Percentiles rank a stretch among this genome's conserved stretches.
Evolutionary conservation across 1,140 invertebrate genomes (phyloP).

Genomic region (Neodiprion pinetum): DNA sequence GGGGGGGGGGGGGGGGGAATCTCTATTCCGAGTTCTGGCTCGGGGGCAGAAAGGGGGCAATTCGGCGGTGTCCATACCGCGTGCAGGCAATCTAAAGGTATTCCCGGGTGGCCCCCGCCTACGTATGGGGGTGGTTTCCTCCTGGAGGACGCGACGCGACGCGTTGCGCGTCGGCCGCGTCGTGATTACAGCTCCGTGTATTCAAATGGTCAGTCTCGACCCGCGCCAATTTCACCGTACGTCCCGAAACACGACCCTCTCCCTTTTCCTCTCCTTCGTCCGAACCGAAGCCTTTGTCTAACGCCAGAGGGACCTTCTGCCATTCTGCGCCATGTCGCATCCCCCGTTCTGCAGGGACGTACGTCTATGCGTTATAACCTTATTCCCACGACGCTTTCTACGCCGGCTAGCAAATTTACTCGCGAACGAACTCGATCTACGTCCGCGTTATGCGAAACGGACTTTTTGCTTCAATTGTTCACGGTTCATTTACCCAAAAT

Average conservation of each 20-base stretch:
- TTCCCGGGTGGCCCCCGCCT: constrained; percentile 1
- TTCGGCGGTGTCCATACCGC: too few relatives aligned
- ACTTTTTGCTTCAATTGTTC: too few relatives aligned
- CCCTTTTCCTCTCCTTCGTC: constrained; percentile 45
- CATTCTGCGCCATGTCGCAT: background rate
- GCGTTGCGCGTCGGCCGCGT: constrained; percentile 29
- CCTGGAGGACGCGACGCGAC: background rate
- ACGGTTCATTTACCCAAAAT: too few relatives aligned
- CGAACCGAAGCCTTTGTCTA: constrained; percentile 57
- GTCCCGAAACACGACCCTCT: constrained; percentile 24
- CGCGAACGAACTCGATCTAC: background rate
- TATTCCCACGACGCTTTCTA: background rate
- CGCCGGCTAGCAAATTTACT: too few relatives aligned
- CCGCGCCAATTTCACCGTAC: constrained; percentile 58
- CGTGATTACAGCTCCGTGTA: constrained; percentile 61
- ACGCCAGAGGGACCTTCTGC: constrained; percentile 48
- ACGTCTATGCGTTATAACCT: background rate
- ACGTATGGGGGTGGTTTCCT: constrained; percentile 2
- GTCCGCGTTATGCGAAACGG: too few relatives aligned
- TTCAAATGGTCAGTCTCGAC: constrained; percentile 60
- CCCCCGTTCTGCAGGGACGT: background rate
- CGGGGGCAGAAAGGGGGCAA: constrained; percentile 29
- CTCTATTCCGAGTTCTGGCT: constrained; percentile 10
- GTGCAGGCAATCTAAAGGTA: background rate
- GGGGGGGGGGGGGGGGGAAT: too few relatives aligned